Conservation (phyloP, 2,888 invertebrate species). For the Camptogramma bilineatum region DNA sequence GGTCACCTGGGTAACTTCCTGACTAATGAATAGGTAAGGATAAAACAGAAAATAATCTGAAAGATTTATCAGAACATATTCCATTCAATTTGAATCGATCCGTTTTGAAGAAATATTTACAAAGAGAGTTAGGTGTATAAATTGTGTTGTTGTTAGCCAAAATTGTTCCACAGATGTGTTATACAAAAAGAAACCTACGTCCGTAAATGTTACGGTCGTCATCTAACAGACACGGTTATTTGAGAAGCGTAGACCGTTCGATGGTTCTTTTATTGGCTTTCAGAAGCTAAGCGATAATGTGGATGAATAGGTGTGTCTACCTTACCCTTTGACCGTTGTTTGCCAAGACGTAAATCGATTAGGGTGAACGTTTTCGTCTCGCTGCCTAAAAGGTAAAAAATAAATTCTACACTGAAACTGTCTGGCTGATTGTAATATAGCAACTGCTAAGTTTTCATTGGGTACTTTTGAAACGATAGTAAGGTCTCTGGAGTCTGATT, state of each 20-base stretch:
- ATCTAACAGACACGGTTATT: neutral
- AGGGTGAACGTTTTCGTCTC: conserved; percentile 8
- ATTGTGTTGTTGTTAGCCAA: no score
- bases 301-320: conserved; percentile 29
- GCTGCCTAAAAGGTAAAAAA: conserved; percentile 3
- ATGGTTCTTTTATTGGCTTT: conserved; percentile 41
- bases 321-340: conserved; percentile 20
- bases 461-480: no score
- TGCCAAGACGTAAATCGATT: conserved; percentile 25
- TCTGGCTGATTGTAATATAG: neutral
- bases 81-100: no score
- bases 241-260: neutral
- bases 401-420: neutral
- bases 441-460: neutral
- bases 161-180: no score
- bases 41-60: no score
- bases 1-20: no score
- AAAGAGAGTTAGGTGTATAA: no score
- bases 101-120: no score
- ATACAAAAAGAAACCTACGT: neutral
- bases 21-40: no score
- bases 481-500: no score
- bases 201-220: neutral
- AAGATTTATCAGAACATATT: no score
- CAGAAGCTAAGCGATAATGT: conserved; percentile 30